These are phyloP conservation scores for Lacerta bilineata DNA, from an alignment of 2,797 vertebrate genomes.

Conservation along the genomic window DNA sequence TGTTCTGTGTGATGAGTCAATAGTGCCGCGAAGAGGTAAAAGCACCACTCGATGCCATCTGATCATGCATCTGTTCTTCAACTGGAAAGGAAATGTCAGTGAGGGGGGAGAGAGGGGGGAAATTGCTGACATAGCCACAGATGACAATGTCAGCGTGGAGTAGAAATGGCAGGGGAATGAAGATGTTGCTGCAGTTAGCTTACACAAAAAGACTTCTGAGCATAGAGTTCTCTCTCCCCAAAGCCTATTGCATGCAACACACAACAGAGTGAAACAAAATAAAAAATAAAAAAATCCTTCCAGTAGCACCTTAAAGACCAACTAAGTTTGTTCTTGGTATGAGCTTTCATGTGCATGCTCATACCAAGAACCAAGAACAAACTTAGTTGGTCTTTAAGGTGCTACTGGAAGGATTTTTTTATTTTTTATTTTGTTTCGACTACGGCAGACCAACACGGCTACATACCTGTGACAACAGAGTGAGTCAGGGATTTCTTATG, in stretches of 20 bases:
- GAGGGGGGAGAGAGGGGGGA: not conserved
- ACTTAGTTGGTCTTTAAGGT: too few species aligned
- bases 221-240: not conserved
- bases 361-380: too few species aligned
- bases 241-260: not conserved
- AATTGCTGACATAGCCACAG: constrained; percentile 15
- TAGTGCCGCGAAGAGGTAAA: constrained; percentile 24
- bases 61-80: constrained; percentile 24
- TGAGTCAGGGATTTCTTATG: not conserved
- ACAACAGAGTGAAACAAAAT: not conserved
- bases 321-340: too few species aligned
- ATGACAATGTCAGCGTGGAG: not conserved
- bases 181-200: not conserved
- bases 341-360: too few species aligned
- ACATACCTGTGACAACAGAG: not conserved
- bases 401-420: too few species aligned
- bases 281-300: too few species aligned
- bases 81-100: constrained; percentile 25
- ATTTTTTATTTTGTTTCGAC: too few species aligned
- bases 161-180: constrained; percentile 17
- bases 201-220: not conserved
- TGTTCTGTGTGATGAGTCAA: constrained; percentile 29
- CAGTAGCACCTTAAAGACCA: too few species aligned
- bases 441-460: too few species aligned
- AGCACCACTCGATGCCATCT: constrained; percentile 23